Percentiles rank a stretch among this genome's conserved stretches.
phyloP scores from a whole-genome alignment of 2,113 vertebrate species.

The Speoplatyrhinus poulsoni region DNA sequence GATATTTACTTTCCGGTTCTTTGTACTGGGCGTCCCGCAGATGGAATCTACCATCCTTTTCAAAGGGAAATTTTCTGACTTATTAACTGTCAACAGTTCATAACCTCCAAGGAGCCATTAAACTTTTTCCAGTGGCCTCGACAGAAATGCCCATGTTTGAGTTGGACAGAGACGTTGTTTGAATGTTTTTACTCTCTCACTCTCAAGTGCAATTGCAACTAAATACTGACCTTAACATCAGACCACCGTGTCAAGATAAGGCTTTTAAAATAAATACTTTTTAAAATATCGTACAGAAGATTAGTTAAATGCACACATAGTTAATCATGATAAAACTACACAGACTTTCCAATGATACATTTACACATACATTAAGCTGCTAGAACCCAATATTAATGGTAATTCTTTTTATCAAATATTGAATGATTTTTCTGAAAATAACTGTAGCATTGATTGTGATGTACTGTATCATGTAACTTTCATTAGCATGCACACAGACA shows the following conservation, averaged over 20 bases:
- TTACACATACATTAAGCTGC: conserved; percentile 23
- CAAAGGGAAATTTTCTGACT: conserved; percentile 95
- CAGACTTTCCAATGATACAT: conserved; percentile 33
- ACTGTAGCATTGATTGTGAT: conserved; percentile 21
- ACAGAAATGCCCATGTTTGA: conserved; percentile 90
- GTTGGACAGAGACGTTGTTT: conserved; percentile 74
- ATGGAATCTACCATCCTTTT: conserved; percentile 93
- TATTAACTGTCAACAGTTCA: conserved; percentile 99
- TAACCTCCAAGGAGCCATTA: conserved; percentile 95
- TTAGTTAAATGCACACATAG: conserved; percentile 20
- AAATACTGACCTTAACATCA: conserved; percentile 46
- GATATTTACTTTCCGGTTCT: conserved; percentile 93
- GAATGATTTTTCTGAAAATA: conserved; percentile 6
- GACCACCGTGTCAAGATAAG: conserved; percentile 56
- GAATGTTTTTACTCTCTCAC: conserved; percentile 60
- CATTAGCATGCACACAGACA: too few species aligned
- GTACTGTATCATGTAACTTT: too few species aligned
- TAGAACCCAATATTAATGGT: not conserved
- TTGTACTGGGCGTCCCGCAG: conserved; percentile 87
- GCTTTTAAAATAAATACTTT: conserved; percentile 38
- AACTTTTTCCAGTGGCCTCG: conserved; percentile 86
- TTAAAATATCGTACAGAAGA: conserved; percentile 27
- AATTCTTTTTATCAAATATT: conserved; percentile 5
- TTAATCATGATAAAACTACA: conserved; percentile 34
- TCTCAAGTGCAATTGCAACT: conserved; percentile 60